Percentiles rank a stretch among this genome's conserved stretches.
Evolutionary conservation across 2,797 vertebrate genomes (phyloP).

Genomic region (Siniperca scherzeri): DNA sequence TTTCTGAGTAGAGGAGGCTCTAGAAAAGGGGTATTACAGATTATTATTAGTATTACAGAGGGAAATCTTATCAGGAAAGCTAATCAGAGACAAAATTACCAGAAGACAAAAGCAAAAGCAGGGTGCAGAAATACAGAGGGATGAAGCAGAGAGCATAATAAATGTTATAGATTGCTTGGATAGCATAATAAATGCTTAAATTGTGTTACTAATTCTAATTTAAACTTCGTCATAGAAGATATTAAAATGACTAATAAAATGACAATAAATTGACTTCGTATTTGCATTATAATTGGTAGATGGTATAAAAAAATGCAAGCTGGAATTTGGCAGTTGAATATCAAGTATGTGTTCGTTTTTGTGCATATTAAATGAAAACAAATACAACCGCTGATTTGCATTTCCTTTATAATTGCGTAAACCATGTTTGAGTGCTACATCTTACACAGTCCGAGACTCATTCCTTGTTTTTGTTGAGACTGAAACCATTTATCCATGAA

Average conservation of each 20-base stretch:
- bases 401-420: conserved; percentile 1
- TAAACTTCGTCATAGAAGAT: neutral
- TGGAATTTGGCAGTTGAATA: conserved; percentile 16
- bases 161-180: neutral
- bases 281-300: neutral
- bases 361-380: neutral
- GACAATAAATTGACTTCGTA: neutral
- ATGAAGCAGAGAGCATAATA: neutral
- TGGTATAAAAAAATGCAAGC: neutral
- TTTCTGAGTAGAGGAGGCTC: neutral
- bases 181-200: neutral
- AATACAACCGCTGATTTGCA: neutral
- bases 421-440: neutral
- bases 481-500: conserved; percentile 18
- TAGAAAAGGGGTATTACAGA: neutral
- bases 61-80: neutral
- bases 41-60: too few species aligned
- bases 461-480: neutral
- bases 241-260: neutral
- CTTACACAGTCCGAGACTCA: neutral
- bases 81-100: conserved; percentile 2
- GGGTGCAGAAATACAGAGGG: neutral
- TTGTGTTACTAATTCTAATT: neutral
- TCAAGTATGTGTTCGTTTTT: neutral
- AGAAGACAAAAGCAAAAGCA: neutral